Percentiles rank a stretch among this genome's conserved stretches.
Evolutionary conservation across 35 echinoderm and acorn worm genomes (phyloP).

Genomic region (Apostichopus japonicus): DNA sequence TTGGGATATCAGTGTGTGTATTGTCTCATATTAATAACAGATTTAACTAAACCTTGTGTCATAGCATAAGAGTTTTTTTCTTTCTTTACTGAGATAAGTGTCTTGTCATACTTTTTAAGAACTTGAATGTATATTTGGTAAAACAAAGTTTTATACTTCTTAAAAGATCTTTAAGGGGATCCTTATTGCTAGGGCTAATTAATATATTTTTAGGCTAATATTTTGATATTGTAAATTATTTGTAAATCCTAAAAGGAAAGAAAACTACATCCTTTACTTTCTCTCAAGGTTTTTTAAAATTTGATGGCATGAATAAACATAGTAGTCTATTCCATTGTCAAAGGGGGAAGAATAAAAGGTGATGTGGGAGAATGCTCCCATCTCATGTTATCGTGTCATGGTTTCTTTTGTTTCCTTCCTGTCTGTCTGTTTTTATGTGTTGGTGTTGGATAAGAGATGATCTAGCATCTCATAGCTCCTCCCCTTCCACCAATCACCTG

Average conservation of each 20-base stretch:
- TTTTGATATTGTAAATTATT: constrained; percentile 1
- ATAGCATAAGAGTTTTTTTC: not conserved
- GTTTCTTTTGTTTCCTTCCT: too few species aligned
- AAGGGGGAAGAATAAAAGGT: not conserved
- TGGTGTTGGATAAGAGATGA: too few species aligned
- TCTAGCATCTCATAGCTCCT: too few species aligned
- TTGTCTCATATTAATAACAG: too few species aligned
- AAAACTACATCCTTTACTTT: not conserved
- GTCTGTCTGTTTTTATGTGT: too few species aligned
- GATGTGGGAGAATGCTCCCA: not conserved
- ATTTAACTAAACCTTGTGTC: not conserved
- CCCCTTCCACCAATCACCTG: too few species aligned
- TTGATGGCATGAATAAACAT: not conserved
- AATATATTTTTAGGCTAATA: not conserved
- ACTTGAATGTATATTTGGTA: not conserved
- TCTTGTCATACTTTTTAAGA: not conserved
- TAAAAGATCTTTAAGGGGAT: not conserved
- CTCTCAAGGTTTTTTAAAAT: not conserved
- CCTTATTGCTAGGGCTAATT: not conserved
- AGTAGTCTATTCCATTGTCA: not conserved
- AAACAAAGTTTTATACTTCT: not conserved
- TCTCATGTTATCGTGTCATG: not conserved
- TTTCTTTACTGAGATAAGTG: not conserved
- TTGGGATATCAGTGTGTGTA: too few species aligned
- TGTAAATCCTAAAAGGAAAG: not conserved